Percentiles rank a stretch among this genome's conserved stretches.
Evolutionary conservation across 2,888 invertebrate genomes (phyloP).

Genomic region (Clivina fossor): DNA sequence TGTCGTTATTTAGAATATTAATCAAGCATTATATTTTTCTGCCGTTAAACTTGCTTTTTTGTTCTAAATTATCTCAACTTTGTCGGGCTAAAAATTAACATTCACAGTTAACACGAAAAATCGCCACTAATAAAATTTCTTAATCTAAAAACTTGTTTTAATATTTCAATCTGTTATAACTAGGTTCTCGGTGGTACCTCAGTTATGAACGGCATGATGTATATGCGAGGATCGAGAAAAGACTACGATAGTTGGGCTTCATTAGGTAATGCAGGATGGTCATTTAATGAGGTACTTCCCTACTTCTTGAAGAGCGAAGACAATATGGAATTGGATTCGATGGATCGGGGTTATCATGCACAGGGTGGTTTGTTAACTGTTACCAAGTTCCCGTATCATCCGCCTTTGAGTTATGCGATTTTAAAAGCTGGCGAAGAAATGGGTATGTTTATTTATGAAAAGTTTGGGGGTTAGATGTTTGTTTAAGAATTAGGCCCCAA

Average conservation of each 20-base stretch:
- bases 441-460: conserved; percentile 57
- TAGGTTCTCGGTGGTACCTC: conserved; percentile 89
- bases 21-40: too few relatives aligned
- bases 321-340: conserved; percentile 68
- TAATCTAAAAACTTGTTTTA: too few relatives aligned
- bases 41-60: too few relatives aligned
- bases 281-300: conserved; percentile 84
- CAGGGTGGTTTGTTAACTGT: conserved; percentile 78
- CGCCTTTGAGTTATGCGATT: conserved; percentile 76
- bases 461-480: background rate
- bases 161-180: conserved; percentile 9
- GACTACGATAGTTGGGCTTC: conserved; percentile 89
- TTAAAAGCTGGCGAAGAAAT: conserved; percentile 77
- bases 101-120: too few relatives aligned
- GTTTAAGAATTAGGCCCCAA: too few relatives aligned
- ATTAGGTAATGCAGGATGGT: conserved; percentile 86
- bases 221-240: conserved; percentile 82
- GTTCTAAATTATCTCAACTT: too few relatives aligned
- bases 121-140: too few relatives aligned
- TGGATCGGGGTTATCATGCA: conserved; percentile 77
- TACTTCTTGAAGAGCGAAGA: conserved; percentile 88
- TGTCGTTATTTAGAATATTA: too few relatives aligned
- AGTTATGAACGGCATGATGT: conserved; percentile 95
- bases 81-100: too few relatives aligned
- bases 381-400: conserved; percentile 82